phyloP scores from a whole-genome alignment of 2,888 invertebrate species.

The Catocala nupta region DNA sequence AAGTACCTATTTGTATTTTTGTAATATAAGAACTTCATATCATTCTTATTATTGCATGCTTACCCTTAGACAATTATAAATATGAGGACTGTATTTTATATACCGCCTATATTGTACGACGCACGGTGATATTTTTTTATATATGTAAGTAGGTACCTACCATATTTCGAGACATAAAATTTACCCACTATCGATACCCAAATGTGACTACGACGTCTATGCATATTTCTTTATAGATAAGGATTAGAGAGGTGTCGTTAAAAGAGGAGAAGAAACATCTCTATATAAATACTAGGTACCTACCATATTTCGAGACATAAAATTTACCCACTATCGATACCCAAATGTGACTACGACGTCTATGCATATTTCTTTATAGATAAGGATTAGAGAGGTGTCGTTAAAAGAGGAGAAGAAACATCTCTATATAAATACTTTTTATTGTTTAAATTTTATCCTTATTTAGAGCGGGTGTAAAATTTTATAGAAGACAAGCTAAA shows the following conservation, averaged over 20 bases:
- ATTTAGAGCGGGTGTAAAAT: constrained; percentile 28
- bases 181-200: constrained; percentile 26
- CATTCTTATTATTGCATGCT: neutral
- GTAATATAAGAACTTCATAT: neutral
- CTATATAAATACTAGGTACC: constrained; percentile 27
- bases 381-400: constrained; percentile 27
- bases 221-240: constrained; percentile 29
- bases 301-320: constrained; percentile 28
- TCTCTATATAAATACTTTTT: constrained; percentile 28
- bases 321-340: constrained; percentile 27
- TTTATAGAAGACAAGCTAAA: constrained; percentile 25
- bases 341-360: constrained; percentile 27
- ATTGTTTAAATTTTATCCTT: constrained; percentile 26
- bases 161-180: constrained; percentile 28
- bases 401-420: constrained; percentile 30
- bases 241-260: constrained; percentile 27
- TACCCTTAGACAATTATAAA: constrained; percentile 1
- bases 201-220: constrained; percentile 27
- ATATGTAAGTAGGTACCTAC: constrained; percentile 24
- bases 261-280: constrained; percentile 30
- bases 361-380: constrained; percentile 29
- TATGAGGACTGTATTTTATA: constrained; percentile 1
- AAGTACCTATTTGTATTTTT: too few species aligned
- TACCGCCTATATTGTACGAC: constrained; percentile 15
- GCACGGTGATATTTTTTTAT: constrained; percentile 25